Evolutionary conservation across 1,140 invertebrate species (phyloP).

Genomic region (Zophobas atratus): DNA sequence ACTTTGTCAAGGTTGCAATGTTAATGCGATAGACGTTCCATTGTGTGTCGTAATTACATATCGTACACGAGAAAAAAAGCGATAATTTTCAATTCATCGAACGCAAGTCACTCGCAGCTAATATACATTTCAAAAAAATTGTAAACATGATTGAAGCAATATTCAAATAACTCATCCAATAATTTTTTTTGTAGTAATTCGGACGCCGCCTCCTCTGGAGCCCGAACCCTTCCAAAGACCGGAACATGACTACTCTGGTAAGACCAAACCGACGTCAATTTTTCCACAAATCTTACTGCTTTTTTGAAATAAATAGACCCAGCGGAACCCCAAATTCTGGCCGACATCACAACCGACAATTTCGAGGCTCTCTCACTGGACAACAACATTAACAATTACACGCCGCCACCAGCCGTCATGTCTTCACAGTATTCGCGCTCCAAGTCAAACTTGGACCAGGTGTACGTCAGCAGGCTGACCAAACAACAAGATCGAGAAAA

Average conservation of each 20-base stretch:
- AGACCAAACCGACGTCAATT: background rate
- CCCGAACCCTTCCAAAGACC: constrained; percentile 59
- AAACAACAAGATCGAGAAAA: constrained; percentile 62
- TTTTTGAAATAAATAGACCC: constrained; percentile 52
- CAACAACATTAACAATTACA: constrained; percentile 61
- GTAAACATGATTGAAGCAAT: constrained; percentile 23
- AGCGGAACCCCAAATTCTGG: constrained; percentile 63
- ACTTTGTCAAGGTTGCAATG: too few relatives aligned
- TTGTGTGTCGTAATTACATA: background rate
- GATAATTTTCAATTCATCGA: too few relatives aligned
- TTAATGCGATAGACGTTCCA: too few relatives aligned
- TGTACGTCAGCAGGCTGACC: constrained; percentile 55
- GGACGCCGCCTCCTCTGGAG: constrained; percentile 60
- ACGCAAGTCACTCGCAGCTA: too few relatives aligned
- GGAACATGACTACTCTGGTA: constrained; percentile 57
- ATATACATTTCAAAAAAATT: background rate
- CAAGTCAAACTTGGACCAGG: constrained; percentile 67
- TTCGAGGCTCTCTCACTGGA: constrained; percentile 65
- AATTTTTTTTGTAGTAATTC: constrained; percentile 59
- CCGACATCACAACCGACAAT: constrained; percentile 57
- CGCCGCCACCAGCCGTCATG: constrained; percentile 53
- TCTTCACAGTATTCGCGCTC: constrained; percentile 64
- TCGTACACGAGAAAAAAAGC: background rate
- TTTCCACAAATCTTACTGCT: background rate
- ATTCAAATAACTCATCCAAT: background rate